Evolutionary conservation across 1,140 invertebrate species (phyloP).

Genomic region (Gerris buenoi): DNA sequence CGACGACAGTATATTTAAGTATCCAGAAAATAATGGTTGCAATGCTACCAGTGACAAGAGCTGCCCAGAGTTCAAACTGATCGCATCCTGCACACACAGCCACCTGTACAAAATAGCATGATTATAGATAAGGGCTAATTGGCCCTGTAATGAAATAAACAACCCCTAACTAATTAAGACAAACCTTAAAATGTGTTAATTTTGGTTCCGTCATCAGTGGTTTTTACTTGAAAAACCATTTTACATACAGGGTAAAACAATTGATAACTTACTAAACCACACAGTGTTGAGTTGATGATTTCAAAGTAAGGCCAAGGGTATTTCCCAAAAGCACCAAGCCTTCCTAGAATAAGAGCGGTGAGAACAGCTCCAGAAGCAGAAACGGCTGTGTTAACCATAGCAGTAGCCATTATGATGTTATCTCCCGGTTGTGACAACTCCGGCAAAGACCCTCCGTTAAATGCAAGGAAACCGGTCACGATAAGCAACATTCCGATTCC

Average conservation of each 20-base stretch:
- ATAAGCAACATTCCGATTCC: slow-evolving; percentile 40
- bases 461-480: slow-evolving; percentile 41
- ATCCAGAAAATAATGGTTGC: neutral
- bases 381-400: slow-evolving; percentile 39
- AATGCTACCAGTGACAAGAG: slow-evolving; percentile 10
- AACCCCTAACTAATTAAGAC: too few species aligned
- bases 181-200: too few species aligned
- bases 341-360: slow-evolving; percentile 27
- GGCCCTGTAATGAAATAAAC: too few species aligned
- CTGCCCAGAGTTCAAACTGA: slow-evolving; percentile 8
- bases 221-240: too few species aligned
- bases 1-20: slow-evolving; percentile 5
- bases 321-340: slow-evolving; percentile 17
- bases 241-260: too few species aligned
- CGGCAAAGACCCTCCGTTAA: slow-evolving; percentile 40
- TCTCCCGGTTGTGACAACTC: slow-evolving; percentile 33
- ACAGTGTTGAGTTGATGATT: slow-evolving; percentile 37
- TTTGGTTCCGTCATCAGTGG: too few species aligned
- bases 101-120: slow-evolving; percentile 10
- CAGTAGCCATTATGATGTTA: slow-evolving; percentile 29
- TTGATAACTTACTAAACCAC: slow-evolving; percentile 37
- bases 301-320: slow-evolving; percentile 35
- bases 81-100: slow-evolving; percentile 12
- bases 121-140: too few species aligned
- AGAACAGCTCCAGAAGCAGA: slow-evolving; percentile 34